Percentiles rank a stretch among this genome's conserved stretches.
phyloP scores from a whole-genome alignment of 2,888 invertebrate species.

The Hyposoter dolosus region DNA sequence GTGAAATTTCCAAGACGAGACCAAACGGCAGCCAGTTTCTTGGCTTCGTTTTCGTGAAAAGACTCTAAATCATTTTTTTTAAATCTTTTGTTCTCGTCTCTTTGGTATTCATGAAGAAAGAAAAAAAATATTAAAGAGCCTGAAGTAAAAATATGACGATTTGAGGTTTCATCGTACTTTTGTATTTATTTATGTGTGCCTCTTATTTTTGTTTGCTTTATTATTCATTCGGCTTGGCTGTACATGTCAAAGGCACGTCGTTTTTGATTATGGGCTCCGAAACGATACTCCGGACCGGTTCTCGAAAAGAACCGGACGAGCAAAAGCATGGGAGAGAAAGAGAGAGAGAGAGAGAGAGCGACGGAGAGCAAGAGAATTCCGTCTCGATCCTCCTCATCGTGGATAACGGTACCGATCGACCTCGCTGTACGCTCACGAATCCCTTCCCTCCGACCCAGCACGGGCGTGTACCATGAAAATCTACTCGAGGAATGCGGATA shows the following conservation, averaged over 20 bases:
- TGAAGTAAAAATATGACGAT: neutral
- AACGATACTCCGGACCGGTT: constrained; percentile 61
- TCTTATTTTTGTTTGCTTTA: neutral
- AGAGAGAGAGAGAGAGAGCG: constrained; percentile 21
- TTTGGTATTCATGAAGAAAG: too few species aligned
- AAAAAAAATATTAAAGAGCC: neutral
- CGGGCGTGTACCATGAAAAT: constrained; percentile 28
- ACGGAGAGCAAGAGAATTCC: constrained; percentile 24
- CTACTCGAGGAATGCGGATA: constrained; percentile 40
- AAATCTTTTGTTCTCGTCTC: neutral
- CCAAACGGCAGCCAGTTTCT: neutral
- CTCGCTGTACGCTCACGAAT: constrained; percentile 39
- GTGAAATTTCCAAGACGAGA: neutral
- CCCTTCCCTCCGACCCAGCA: constrained; percentile 23
- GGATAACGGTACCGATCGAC: constrained; percentile 62
- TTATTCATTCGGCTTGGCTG: constrained; percentile 22
- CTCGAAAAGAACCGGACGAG: constrained; percentile 47
- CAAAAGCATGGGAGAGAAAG: neutral
- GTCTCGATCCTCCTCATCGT: constrained; percentile 44
- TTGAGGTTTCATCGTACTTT: neutral
- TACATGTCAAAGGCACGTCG: neutral
- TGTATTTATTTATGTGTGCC: neutral
- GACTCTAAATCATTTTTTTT: neutral
- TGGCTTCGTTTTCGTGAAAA: neutral
- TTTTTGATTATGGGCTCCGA: constrained; percentile 34